Conservation (phyloP, 1,140 invertebrate species). For the Bombus haemorrhoidalis region DNA sequence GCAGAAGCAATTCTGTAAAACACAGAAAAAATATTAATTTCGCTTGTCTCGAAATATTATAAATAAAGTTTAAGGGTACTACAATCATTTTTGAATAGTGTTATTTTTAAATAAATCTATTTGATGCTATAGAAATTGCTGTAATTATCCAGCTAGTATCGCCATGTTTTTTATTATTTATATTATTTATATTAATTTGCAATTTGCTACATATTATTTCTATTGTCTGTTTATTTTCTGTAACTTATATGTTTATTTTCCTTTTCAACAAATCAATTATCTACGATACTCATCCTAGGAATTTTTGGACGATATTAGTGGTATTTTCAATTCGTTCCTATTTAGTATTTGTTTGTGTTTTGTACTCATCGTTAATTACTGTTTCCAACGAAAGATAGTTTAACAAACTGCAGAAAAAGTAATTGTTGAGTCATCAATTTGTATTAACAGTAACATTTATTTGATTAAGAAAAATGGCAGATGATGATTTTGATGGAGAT, state of each 20-base stretch:
- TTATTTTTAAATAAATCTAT: no score
- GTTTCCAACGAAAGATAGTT: no score
- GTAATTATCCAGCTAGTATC: no score
- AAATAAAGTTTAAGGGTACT: no score
- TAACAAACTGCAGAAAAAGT: no score
- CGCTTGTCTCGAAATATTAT: no score
- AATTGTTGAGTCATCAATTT: background rate
- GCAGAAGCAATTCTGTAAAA: no score
- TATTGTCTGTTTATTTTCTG: background rate
- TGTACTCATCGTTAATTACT: background rate
- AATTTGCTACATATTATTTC: no score
- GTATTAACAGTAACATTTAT: background rate
- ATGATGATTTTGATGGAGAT: constrained; percentile 89
- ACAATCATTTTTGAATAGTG: no score
- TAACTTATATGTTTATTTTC: background rate
- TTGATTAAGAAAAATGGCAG: constrained; percentile 84
- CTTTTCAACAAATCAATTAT: background rate
- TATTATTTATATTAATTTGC: no score
- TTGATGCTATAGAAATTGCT: no score
- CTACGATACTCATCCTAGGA: background rate
- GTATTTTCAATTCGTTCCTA: background rate
- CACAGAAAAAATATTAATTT: no score
- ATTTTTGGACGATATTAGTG: background rate
- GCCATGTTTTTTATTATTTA: background rate
- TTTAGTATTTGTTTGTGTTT: background rate